A percentile compares a stretch with the other conserved stretches of the same genome.
Conservation (phyloP, 2,888 invertebrate genomes). For the Nasonia oneida region DNA sequence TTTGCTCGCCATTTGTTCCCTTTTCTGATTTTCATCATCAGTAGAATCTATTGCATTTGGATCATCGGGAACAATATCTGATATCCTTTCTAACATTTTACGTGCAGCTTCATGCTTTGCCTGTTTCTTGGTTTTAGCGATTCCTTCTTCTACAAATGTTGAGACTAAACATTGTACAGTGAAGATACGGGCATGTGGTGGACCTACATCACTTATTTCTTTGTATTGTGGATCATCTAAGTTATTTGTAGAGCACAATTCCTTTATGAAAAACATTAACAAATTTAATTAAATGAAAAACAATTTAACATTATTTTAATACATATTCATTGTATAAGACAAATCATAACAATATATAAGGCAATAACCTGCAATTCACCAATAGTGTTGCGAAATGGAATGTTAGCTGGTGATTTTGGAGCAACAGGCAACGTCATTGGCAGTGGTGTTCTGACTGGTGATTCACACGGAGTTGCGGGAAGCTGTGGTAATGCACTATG, state of each 20-base stretch:
- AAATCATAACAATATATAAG: background rate
- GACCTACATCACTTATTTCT: slow-evolving; percentile 84
- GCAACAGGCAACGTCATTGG: slow-evolving; percentile 62
- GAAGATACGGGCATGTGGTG: slow-evolving; percentile 84
- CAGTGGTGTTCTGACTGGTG: slow-evolving; percentile 71
- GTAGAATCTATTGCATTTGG: slow-evolving; percentile 11
- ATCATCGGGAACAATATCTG: slow-evolving; percentile 66
- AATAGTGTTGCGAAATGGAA: slow-evolving; percentile 74
- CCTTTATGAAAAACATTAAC: slow-evolving; percentile 64
- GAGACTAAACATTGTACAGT: slow-evolving; percentile 82
- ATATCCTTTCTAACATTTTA: slow-evolving; percentile 74
- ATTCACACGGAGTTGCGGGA: slow-evolving; percentile 70
- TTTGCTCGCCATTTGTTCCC: slow-evolving; percentile 44
- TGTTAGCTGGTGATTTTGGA: slow-evolving; percentile 66
- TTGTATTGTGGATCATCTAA: slow-evolving; percentile 81
- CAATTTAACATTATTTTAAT: slow-evolving; percentile 1
- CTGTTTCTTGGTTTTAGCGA: slow-evolving; percentile 84
- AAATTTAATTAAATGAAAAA: background rate
- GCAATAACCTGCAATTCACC: slow-evolving; percentile 72
- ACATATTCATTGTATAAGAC: background rate
- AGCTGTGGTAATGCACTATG: slow-evolving; percentile 70
- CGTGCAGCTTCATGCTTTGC: slow-evolving; percentile 84
- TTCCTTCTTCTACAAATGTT: slow-evolving; percentile 81
- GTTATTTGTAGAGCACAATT: slow-evolving; percentile 77
- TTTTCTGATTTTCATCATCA: slow-evolving; percentile 45